These are phyloP conservation scores for Meiosimyza platycephala DNA, from an alignment of 2,888 invertebrate genomes.

Conservation along the genomic window DNA sequence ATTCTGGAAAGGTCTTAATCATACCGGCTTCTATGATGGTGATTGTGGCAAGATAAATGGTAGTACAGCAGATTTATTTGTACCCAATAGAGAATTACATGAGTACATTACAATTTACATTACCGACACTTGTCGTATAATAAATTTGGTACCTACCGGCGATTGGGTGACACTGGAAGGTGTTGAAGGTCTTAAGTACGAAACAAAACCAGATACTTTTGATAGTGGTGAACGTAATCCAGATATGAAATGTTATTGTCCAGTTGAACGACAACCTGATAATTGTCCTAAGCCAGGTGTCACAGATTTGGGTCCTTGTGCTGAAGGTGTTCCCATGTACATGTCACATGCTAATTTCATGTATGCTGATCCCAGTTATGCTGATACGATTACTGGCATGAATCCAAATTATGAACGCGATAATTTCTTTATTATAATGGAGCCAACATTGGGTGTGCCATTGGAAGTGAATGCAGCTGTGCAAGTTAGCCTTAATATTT, in stretches of 20 bases:
- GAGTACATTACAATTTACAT: constrained; percentile 76
- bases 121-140: constrained; percentile 83
- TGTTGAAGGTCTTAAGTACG: constrained; percentile 61
- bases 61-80: constrained; percentile 84
- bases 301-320: constrained; percentile 77
- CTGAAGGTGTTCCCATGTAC: constrained; percentile 82
- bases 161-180: constrained; percentile 51
- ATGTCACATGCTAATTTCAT: constrained; percentile 85
- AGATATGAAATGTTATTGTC: constrained; percentile 78
- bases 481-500: constrained; percentile 77
- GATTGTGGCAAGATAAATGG: constrained; percentile 79
- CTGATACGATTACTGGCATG: constrained; percentile 74
- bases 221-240: constrained; percentile 76
- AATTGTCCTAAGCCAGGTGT: constrained; percentile 71
- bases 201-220: constrained; percentile 74
- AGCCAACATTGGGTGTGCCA: constrained; percentile 83
- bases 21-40: constrained; percentile 71
- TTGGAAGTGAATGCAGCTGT: constrained; percentile 78
- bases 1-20: constrained; percentile 76
- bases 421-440: constrained; percentile 75
- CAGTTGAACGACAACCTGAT: constrained; percentile 52
- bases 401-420: constrained; percentile 74
- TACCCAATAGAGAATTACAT: constrained; percentile 70
- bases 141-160: constrained; percentile 60
- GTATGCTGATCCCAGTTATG: constrained; percentile 76